Conservation (phyloP, 2,113 vertebrate genomes). For the Mastomys natalensis region DNA sequence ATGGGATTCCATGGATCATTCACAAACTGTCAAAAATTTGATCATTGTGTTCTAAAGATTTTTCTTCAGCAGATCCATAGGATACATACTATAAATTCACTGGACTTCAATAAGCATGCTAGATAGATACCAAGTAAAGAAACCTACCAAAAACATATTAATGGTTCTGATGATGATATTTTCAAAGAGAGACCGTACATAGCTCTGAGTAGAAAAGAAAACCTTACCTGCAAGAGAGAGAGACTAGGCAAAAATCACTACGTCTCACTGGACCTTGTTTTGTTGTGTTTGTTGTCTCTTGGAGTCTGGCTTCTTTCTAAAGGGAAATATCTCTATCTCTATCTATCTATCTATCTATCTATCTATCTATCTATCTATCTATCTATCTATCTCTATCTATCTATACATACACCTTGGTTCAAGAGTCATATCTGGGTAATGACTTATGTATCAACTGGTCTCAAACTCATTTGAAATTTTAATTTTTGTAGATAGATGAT, state of each 20-base stretch:
- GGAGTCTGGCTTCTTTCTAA: background rate
- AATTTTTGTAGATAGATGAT: background rate
- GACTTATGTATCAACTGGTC: background rate
- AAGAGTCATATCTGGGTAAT: background rate
- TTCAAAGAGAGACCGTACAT: background rate
- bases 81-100: background rate
- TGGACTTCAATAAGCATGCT: background rate
- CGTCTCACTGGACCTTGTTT: background rate
- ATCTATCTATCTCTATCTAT: background rate
- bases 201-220: background rate
- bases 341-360: background rate
- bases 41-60: background rate
- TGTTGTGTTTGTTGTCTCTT: background rate
- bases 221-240: background rate
- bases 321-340: background rate
- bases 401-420: background rate
- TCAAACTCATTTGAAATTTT: background rate
- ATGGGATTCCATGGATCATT: background rate
- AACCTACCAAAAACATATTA: background rate
- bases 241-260: background rate
- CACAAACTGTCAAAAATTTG: background rate
- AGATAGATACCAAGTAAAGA: background rate
- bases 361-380: background rate
- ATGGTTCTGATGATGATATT: background rate
- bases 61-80: background rate